Evolutionary conservation across 2,888 invertebrate genomes (phyloP), one percentile per base, ranked within the genome.

Genomic region (Aspidapion aeneum): DNA sequence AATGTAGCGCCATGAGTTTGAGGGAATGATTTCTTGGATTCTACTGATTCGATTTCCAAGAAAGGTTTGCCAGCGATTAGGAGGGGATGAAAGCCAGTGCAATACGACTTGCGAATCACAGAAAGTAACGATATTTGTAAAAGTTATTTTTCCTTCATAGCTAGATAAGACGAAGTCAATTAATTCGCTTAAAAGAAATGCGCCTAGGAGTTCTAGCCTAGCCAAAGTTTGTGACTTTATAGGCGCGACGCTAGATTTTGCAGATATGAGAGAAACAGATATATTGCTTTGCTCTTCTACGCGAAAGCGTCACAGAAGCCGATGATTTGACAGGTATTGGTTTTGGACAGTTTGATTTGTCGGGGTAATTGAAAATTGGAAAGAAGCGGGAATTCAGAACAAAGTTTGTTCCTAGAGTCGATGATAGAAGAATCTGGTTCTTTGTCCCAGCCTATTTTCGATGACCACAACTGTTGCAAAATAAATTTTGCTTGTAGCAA

Each of bases 311-410:
- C 58, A 22, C 58, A 21, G 19, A 58, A 58, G n/a, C 20, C 35
- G 35, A 20, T 18, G 2, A 58, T 58, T 58, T 48, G 49, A 22
- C 48, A 58, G 2, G 58, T 12, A 7, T 58, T 58, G 7, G 7
- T 50, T 58, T 58, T 58, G 5, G 58, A 58, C n/a, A 58, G 58
- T 3, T 22, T 58, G 2, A 58, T 58, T 18, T 58, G 58, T 18
- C 58, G 18, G 7, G 48, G 58, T 17, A 58, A 18, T 18, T 58
- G 2, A 7, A 58, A 58, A 18, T 12, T n/a, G 17, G 58, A 58
- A 50, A 58, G 35, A 22, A 58, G 18, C 2, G 58, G 48, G 35
- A 58, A 58, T 58, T 48, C 35, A 35, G 58, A 58, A 48, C 35
- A 35, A 21, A 58, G 35, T 7, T n/a, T 58, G 9, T 58, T 58